A percentile compares a stretch with the other conserved stretches of the same genome.
phyloP scores from a whole-genome alignment of 1,140 invertebrate species.

The Ephestia elutella region DNA sequence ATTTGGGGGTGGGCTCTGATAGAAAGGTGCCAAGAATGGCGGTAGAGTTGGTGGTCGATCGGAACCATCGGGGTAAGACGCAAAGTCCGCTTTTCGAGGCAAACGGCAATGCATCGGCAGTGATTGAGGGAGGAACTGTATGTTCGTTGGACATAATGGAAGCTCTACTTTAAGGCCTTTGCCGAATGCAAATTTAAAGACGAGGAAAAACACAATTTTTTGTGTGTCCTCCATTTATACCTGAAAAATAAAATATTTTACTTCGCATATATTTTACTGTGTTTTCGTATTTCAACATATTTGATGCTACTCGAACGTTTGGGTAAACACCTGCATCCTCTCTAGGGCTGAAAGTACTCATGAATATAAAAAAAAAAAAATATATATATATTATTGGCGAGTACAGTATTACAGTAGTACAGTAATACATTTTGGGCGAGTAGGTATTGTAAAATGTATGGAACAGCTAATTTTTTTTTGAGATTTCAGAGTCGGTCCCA shows the following conservation, averaged over 20 bases:
- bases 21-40: conserved; percentile 20
- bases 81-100: conserved; percentile 29
- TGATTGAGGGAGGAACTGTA: conserved; percentile 55
- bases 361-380: too few relatives aligned
- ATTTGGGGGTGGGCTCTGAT: conserved; percentile 24
- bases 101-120: conserved; percentile 63
- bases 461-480: too few relatives aligned
- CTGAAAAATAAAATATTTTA: neutral
- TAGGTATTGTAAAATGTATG: too few relatives aligned
- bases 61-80: neutral
- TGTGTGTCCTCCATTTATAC: neutral
- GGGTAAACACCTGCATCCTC: too few relatives aligned
- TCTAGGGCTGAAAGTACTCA: too few relatives aligned
- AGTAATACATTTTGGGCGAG: too few relatives aligned
- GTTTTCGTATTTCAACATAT: too few relatives aligned
- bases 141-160: conserved; percentile 52
- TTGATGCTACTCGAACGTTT: too few relatives aligned
- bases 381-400: too few relatives aligned
- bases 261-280: neutral
- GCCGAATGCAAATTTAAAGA: neutral
- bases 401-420: too few relatives aligned
- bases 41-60: neutral
- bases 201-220: neutral
- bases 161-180: conserved; percentile 21
- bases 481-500: too few relatives aligned